Evolutionary conservation across 2,797 vertebrate species (phyloP).

Genomic region (Ceyx erithaca): DNA sequence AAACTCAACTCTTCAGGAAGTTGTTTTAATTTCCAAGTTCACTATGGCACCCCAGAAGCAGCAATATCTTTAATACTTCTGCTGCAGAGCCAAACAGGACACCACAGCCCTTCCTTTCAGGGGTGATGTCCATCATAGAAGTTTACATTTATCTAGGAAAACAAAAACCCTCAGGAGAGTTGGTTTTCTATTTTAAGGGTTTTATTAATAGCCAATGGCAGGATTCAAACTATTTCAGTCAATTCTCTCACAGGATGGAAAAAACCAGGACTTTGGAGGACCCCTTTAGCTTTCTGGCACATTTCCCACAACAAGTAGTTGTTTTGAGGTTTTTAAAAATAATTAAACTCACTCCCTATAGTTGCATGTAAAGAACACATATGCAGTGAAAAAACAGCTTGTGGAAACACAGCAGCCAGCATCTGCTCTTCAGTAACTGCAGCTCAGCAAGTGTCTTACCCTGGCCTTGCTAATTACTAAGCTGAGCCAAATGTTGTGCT

Average conservation of each 20-base stretch:
- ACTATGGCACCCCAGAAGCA: neutral
- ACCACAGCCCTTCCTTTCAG: neutral
- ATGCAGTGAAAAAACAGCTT: neutral
- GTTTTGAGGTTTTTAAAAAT: neutral
- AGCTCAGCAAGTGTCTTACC: neutral
- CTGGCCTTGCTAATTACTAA: neutral
- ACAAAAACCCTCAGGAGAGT: neutral
- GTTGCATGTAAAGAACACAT: accelerated
- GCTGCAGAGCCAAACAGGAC: neutral
- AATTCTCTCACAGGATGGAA: too few relatives aligned
- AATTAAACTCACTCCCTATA: neutral
- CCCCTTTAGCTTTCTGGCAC: neutral
- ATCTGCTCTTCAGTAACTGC: neutral
- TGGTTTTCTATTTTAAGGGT: neutral
- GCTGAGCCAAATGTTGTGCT: neutral
- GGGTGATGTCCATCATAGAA: neutral
- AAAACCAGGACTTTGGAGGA: neutral
- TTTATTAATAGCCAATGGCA: neutral
- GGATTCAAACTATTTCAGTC: neutral
- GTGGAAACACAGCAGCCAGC: neutral
- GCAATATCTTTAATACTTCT: neutral
- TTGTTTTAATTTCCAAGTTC: neutral
- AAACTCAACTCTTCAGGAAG: neutral
- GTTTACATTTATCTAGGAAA: neutral
- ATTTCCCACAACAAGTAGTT: neutral